Evolutionary conservation across 2,113 vertebrate genomes (phyloP).

Genomic region (Toxotes jaculatrix): DNA sequence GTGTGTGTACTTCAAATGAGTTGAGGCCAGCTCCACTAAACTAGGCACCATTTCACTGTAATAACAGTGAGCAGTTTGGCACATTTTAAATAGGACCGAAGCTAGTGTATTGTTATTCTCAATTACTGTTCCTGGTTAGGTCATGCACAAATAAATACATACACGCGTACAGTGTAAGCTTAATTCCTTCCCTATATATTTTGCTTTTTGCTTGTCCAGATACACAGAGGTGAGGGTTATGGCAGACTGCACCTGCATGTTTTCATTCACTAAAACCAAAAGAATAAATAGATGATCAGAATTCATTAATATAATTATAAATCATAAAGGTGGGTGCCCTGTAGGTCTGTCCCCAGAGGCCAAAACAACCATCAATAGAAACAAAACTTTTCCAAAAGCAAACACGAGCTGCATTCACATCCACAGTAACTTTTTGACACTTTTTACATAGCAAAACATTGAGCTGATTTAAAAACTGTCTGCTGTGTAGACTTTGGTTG

Average conservation of each 20-base stretch:
- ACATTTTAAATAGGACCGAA: constrained; percentile 51
- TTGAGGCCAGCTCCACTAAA: constrained; percentile 37
- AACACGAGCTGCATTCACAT: neutral
- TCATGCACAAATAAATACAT: constrained; percentile 51
- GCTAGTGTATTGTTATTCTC: constrained; percentile 57
- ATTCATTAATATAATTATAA: neutral
- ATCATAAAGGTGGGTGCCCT: neutral
- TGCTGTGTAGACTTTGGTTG: too few species aligned
- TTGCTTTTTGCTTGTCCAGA: constrained; percentile 2
- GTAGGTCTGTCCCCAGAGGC: neutral
- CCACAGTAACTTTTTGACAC: neutral
- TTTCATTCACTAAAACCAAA: constrained; percentile 13
- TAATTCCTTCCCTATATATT: constrained; percentile 11
- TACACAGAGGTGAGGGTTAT: neutral
- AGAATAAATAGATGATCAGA: neutral
- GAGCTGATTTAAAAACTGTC: neutral
- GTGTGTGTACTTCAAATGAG: constrained; percentile 34
- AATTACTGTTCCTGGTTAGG: constrained; percentile 48
- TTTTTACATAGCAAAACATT: neutral
- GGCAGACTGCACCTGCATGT: neutral
- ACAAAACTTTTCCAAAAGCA: neutral
- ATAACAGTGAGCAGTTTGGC: constrained; percentile 62
- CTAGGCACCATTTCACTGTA: constrained; percentile 44
- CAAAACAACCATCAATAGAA: neutral
- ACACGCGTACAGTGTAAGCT: constrained; percentile 14